Base-by-base conservation (phyloP, 2,113 vertebrate species). In the Peromyscus maniculatus region DNA sequence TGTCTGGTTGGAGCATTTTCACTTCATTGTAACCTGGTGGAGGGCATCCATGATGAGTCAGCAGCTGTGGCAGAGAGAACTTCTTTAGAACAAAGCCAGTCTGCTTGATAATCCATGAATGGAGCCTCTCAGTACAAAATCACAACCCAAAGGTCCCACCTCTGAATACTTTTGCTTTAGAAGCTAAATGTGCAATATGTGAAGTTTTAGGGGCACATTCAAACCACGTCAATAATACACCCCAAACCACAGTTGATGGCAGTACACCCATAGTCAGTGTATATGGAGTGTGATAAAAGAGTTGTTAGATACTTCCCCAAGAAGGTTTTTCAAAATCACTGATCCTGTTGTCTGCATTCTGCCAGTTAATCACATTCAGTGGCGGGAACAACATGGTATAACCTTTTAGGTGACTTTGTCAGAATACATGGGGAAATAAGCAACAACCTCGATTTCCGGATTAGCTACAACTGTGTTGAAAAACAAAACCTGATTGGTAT, bases 381-480 rank as follows among this genome's bases (percentile, higher is more conserved):
- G 31, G 49, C 36, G 62, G 17, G n/a, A 59, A 33, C 26, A 21
- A 5, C 15, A 2, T 5, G 0, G 1, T 13, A 4, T 21, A 59
- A 28, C 17, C 2, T 75, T 31, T n/a, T 74, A 82, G 82, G 66
- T 36, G 22, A 21, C 12, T 22, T 49, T 33, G 74, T 77, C 31
- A 62, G 49, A 91, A 75, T 31, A 28, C 24, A n/a, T 17, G 57
- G 36, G 33, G 28, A 46, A 79, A 82, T 64, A n/a, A 75, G 21
- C 86, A 57, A 75, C 26, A 10, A 4, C 22, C 43, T 13, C 69
- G 16, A 28, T 75, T 94, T 88, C 75, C 31, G 36, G 28, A 55
- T 36, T 87, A 87, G 52, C 49, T 7, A 57, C 31, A 7, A 1
- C 59, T 74, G 1, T 26, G 7, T 31, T 75, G 43, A 43, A 39